Percentiles rank a stretch among this genome's conserved stretches.
Evolutionary conservation across 1,140 invertebrate species (phyloP).

Genomic region (Caenorhabditis latens): DNA sequence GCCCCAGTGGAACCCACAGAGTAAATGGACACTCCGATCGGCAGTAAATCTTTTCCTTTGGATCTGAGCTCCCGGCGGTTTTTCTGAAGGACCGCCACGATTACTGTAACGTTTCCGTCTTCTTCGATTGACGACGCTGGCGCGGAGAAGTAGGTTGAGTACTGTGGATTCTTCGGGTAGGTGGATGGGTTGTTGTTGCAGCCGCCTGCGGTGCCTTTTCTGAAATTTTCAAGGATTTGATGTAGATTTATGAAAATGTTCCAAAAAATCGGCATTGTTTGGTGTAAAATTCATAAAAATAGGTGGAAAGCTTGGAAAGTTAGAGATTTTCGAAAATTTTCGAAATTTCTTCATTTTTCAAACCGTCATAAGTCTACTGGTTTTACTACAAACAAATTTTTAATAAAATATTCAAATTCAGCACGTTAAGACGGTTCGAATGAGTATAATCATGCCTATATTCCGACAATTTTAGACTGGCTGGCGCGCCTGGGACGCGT

Average conservation of each 20-base stretch:
- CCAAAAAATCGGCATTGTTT: no score
- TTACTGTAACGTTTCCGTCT: slow-evolving; percentile 86
- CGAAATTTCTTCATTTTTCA: no score
- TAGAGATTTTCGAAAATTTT: no score
- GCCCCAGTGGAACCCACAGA: not conserved
- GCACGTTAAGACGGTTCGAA: no score
- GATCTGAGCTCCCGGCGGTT: slow-evolving; percentile 81
- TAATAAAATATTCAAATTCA: no score
- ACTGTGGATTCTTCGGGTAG: slow-evolving; percentile 88
- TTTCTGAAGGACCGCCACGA: slow-evolving; percentile 87
- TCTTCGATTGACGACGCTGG: slow-evolving; percentile 82
- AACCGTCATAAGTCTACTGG: no score
- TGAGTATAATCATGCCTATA: no score
- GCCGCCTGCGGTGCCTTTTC: slow-evolving; percentile 90
- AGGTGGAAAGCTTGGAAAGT: not conserved
- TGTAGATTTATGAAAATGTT: no score
- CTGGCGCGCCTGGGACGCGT: no score
- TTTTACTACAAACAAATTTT: no score
- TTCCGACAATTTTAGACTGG: no score
- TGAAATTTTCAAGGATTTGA: slow-evolving; percentile 80
- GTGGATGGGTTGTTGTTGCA: slow-evolving; percentile 90
- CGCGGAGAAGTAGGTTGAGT: slow-evolving; percentile 88
- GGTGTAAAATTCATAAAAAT: no score
- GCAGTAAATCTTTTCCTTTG: slow-evolving; percentile 26
- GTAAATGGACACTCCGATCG: slow-evolving; percentile 35